A percentile compares a stretch with the other conserved stretches of the same genome.
Evolutionary conservation across 2,797 vertebrate species (phyloP).

Genomic region (Anniella stebbinsi): DNA sequence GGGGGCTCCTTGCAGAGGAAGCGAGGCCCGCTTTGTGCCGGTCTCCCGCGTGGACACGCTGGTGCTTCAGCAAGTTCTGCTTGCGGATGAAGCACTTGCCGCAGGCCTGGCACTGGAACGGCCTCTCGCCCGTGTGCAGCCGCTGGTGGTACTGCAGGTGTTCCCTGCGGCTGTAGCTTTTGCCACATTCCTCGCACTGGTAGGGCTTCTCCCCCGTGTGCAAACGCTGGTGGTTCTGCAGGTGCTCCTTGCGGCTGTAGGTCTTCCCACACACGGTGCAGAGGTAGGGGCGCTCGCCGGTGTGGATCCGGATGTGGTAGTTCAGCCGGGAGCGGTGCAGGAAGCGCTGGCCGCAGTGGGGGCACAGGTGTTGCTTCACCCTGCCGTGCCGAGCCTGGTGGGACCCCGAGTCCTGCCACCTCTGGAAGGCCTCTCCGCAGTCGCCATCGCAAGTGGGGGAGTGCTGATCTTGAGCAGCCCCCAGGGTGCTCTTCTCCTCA

Average conservation of each 20-base stretch:
- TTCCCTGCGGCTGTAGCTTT: conserved; percentile 82
- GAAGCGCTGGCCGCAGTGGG: conserved; percentile 68
- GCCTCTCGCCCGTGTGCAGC: conserved; percentile 80
- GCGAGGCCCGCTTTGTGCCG: conserved; percentile 79
- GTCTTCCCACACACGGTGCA: conserved; percentile 80
- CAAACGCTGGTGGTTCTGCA: conserved; percentile 81
- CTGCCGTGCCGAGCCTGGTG: not conserved
- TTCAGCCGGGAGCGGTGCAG: conserved; percentile 69
- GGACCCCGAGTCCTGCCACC: conserved; percentile 53
- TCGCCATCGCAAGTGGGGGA: not conserved
- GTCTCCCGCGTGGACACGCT: conserved; percentile 83
- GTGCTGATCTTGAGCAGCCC: not conserved
- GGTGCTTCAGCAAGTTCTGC: conserved; percentile 82
- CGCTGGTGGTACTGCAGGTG: conserved; percentile 83
- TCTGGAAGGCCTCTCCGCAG: conserved; percentile 6
- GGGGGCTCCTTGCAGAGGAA: conserved; percentile 83
- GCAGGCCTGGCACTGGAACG: conserved; percentile 79
- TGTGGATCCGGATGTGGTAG: conserved; percentile 78
- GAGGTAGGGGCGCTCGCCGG: conserved; percentile 79
- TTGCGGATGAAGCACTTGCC: conserved; percentile 83
- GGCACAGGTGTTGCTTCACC: conserved; percentile 67
- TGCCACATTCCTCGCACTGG: conserved; percentile 80
- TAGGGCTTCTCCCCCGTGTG: conserved; percentile 82
- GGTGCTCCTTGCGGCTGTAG: conserved; percentile 82
- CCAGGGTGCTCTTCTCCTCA: not conserved